Evolutionary conservation across 2,113 vertebrate genomes (phyloP).

Genomic region (Alouatta palliata): DNA sequence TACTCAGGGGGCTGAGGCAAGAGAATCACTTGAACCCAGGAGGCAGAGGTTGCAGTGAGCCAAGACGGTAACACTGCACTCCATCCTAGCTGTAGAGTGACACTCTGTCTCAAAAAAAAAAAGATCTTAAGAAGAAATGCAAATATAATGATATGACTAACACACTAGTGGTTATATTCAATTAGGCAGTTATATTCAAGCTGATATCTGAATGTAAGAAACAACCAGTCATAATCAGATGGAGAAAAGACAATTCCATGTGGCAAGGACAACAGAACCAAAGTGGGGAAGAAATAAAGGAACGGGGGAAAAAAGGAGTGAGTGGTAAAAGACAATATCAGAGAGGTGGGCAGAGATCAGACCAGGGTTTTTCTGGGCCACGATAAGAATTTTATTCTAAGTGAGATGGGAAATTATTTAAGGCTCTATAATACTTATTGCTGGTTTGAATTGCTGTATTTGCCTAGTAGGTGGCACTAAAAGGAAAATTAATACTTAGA

Average conservation of each 20-base stretch:
- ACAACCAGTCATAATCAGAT: not conserved
- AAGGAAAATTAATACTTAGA: conserved; percentile 54
- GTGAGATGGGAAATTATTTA: conserved; percentile 38
- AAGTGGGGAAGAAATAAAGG: not conserved
- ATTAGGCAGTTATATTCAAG: not conserved
- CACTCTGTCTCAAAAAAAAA: no score
- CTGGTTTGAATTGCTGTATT: conserved; percentile 33
- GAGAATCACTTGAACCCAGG: no score
- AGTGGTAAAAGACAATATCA: conserved; percentile 29
- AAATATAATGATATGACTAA: not conserved
- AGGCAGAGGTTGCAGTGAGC: no score
- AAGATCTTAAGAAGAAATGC: conserved; percentile 25
- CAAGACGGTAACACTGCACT: no score
- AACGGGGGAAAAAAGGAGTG: not conserved
- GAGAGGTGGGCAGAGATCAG: not conserved
- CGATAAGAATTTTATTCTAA: conserved; percentile 27
- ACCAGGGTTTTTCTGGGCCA: not conserved
- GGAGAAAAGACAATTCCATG: not conserved
- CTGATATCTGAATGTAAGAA: not conserved
- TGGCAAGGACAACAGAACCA: not conserved
- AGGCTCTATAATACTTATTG: not conserved
- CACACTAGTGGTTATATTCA: not conserved
- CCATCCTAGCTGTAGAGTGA: no score
- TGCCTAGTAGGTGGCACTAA: conserved; percentile 44
- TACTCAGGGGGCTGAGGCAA: no score